phyloP scores from a whole-genome alignment of 2,113 vertebrate genomes.

The Xiphorhynchus elegans region DNA sequence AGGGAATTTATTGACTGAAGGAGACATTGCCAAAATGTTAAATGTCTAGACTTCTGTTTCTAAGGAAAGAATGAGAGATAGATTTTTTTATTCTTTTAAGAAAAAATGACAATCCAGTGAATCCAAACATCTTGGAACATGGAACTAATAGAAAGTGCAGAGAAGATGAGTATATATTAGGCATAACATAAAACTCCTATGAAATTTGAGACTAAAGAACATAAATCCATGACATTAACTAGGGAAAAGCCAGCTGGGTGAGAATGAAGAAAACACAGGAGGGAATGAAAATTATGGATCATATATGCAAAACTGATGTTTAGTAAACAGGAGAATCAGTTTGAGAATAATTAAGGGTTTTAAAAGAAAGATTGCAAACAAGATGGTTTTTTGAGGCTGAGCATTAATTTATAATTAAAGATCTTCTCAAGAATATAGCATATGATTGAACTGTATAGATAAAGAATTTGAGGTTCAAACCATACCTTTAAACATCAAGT shows the following conservation, averaged over 20 bases:
- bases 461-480: neutral
- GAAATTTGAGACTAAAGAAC: neutral
- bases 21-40: neutral
- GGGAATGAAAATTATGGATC: neutral
- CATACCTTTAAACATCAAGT: neutral
- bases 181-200: neutral
- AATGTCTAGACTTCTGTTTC: neutral
- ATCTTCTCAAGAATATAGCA: neutral
- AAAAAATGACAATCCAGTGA: neutral
- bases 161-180: neutral
- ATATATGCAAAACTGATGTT: neutral
- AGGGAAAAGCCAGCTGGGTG: neutral
- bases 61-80: neutral
- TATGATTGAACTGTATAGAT: neutral
- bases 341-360: neutral
- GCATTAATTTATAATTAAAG: neutral
- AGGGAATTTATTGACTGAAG: neutral
- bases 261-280: neutral
- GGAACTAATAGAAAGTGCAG: neutral
- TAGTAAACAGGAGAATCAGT: neutral
- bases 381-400: neutral
- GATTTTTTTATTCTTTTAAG: neutral
- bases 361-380: neutral
- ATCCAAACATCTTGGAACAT: neutral
- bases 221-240: neutral